These are phyloP conservation scores for Netelia virgata DNA, from an alignment of 2,888 invertebrate genomes.

Conservation along the genomic window DNA sequence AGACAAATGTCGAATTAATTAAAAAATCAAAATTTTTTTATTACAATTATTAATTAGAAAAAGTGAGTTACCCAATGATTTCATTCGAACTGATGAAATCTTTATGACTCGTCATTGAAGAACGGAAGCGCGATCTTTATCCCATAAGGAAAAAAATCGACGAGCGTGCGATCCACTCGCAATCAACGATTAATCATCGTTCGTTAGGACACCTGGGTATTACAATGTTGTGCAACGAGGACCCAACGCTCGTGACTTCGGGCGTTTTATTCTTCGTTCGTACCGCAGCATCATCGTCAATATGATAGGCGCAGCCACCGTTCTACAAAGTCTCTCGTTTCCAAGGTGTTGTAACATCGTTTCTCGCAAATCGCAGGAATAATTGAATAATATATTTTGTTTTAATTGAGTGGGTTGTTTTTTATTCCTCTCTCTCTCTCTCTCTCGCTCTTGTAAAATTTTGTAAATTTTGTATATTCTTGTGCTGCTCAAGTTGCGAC, in stretches of 20 bases:
- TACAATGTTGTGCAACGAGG: constrained; percentile 31
- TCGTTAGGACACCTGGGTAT: constrained; percentile 25
- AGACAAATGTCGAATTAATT: not conserved
- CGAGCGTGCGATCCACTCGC: not conserved
- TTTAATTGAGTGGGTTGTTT: constrained; percentile 33
- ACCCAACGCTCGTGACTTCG: constrained; percentile 11
- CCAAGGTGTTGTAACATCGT: constrained; percentile 49
- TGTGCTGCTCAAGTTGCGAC: too few species aligned
- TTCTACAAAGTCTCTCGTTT: not conserved
- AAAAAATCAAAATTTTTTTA: constrained; percentile 8
- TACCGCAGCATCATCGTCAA: constrained; percentile 41
- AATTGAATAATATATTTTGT: constrained; percentile 60
- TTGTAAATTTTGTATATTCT: too few species aligned
- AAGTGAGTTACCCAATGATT: not conserved
- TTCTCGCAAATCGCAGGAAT: constrained; percentile 49
- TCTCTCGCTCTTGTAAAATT: too few species aligned
- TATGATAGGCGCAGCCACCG: not conserved
- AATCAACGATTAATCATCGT: constrained; percentile 28
- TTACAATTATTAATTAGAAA: not conserved
- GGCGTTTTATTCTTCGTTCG: constrained; percentile 28
- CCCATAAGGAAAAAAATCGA: not conserved
- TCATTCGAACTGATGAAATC: not conserved
- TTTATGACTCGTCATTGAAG: not conserved
- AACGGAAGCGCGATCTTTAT: not conserved
- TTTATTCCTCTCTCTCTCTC: too few species aligned